Percentiles rank a stretch among this genome's conserved stretches.
phyloP scores from a whole-genome alignment of 2,888 invertebrate genomes.

The Calephelis perditalis region DNA sequence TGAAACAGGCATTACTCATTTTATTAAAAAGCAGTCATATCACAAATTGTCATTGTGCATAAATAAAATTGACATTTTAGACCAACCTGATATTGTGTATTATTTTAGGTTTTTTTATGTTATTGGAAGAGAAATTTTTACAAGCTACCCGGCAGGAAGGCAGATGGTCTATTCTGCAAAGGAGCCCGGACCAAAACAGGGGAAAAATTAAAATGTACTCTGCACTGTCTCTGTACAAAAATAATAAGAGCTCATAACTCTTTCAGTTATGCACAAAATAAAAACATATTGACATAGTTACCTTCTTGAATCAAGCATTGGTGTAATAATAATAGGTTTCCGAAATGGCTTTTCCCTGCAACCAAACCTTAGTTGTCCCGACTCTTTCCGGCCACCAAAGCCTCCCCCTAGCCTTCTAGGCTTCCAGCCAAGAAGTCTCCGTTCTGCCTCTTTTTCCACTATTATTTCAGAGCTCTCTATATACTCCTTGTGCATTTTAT shows the following conservation, averaged over 20 bases:
- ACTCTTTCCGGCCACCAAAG: constrained; percentile 90
- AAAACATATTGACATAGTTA: no score
- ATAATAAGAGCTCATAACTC: no score
- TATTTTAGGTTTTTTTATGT: background rate
- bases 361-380: constrained; percentile 93
- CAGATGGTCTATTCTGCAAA: no score
- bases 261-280: no score
- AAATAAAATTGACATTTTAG: background rate
- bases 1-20: constrained; percentile 55
- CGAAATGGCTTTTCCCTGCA: constrained; percentile 87
- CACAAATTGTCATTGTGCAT: constrained; percentile 2
- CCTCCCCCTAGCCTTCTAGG: constrained; percentile 93
- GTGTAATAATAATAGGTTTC: constrained; percentile 67
- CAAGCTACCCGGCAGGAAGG: no score
- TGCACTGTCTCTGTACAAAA: no score
- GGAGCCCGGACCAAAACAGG: no score
- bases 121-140: background rate
- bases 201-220: no score
- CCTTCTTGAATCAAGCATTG: background rate
- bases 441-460: constrained; percentile 85
- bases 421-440: constrained; percentile 86
- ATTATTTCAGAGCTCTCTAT: constrained; percentile 85
- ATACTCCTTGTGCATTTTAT: constrained; percentile 75
- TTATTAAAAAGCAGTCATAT: constrained; percentile 28
- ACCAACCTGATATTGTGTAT: background rate